Evolutionary conservation across 92 coral and sea anemone genomes (phyloP), one percentile per base, ranked within the genome.

Genomic region (Desmophyllum pertusum): DNA sequence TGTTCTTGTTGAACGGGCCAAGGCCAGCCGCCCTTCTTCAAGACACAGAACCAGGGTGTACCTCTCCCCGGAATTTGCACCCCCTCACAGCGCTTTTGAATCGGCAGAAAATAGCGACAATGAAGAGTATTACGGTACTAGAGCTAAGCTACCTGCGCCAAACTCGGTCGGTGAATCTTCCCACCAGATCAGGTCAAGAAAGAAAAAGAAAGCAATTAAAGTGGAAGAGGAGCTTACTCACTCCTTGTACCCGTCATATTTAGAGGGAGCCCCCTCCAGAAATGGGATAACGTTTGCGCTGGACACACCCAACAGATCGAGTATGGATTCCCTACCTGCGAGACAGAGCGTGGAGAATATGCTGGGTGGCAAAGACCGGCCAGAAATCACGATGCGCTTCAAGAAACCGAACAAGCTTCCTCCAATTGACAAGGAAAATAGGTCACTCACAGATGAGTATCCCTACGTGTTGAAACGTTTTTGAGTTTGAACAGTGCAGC

Each of bases 391-490:
- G 30, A 27, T 83, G 63, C 27, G 81, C 39, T 39, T 29, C 46
- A n/a, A 74, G 84, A 68, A 72, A 57, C 93, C 90, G 31, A 75
- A 52, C 63, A 86, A 77, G 57, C 90, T 90, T 27, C 93, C 93
- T 13, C 93, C 93, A 7, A 90, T 90, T 36, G 81, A 76, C 51
- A 86, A 89, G 75, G 90, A 90, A 70, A 65, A 83, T 17, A 79
- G 64, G n/a, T 30, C 68, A 2, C 69, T 66, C 53, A 79, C 80
- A 29, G 84, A 79, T 18, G 73, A 42, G 43, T 67, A 33, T 33
- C 81, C 81, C 43, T 77, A 15, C 35, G 51, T 37, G 79, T 3
- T 25, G 27, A 40, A 40, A 23, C 77, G 51, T 10, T 27, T 23
- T 37, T 40, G 55, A 72, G 30, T 50, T 52, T 75, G 29, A 51